Conservation (phyloP, 2,113 vertebrate genomes). For the Paratilapia polleni region DNA sequence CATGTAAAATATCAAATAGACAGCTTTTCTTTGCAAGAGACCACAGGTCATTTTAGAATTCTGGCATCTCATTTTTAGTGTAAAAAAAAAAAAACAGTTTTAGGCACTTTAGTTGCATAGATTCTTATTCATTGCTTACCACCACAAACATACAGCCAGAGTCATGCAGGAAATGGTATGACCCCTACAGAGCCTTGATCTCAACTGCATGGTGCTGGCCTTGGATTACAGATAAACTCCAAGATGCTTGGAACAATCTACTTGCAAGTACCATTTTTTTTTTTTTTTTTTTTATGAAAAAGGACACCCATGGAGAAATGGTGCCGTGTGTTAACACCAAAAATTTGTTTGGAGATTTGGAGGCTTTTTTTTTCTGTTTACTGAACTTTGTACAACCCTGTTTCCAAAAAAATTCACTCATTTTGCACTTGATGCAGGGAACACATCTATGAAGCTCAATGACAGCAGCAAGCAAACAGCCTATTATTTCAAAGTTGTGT, state of each 20-base stretch:
- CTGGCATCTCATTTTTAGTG: too few relatives aligned
- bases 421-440: background rate
- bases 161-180: too few relatives aligned
- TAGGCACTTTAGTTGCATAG: background rate
- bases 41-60: too few relatives aligned
- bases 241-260: too few relatives aligned
- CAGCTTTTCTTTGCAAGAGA: too few relatives aligned
- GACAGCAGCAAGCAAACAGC: background rate
- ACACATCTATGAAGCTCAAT: background rate
- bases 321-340: background rate
- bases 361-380: accelerated
- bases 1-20: accelerated
- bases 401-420: background rate
- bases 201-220: too few relatives aligned
- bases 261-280: too few relatives aligned
- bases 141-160: background rate
- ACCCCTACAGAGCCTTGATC: too few relatives aligned
- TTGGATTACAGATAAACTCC: too few relatives aligned
- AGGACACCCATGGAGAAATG: background rate
- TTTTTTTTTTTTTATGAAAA: too few relatives aligned
- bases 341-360: background rate
- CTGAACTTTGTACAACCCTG: too few relatives aligned
- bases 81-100: too few relatives aligned
- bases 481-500: background rate
- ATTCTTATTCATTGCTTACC: background rate